Base-by-base conservation (phyloP, 2,113 vertebrate genomes). In the Gavialis gangeticus region DNA sequence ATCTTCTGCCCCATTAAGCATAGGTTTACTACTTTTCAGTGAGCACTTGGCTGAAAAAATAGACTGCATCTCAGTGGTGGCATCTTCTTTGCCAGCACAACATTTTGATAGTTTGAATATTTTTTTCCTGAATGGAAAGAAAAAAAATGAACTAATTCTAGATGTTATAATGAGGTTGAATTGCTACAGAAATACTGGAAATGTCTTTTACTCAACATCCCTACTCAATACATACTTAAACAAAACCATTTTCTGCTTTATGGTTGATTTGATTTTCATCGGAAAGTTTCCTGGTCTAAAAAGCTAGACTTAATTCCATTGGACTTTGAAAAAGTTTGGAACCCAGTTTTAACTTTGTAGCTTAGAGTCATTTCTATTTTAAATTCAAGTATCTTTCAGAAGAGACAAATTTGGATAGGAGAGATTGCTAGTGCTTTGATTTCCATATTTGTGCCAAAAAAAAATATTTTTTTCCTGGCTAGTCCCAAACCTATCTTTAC, bases 31-130 rank as follows among this genome's bases (percentile, higher is more conserved):
- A 89, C 73, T 82, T 95, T 85, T 89, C 82, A 60, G 55, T 79
- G 89, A 82, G 63, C 84, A 25, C 37, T 16, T 92, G 34, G 10
- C 77, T 82, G 86, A 86, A 94, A 96, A 92, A 55, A 80, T 18
- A 79, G 37, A 12, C 62, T 89, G 73, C 88, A 88, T 92, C 69
- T 85, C 82, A 90, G 30, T 75, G 92, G 73, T n/a, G 9, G 28
- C 59, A 83, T 56, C 75, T 81, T 81, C 27, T 82, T n/a, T 85
- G 79, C 34, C 63, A 90, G 0, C 63, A 19, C 22, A 71, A 2
- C n/a, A 79, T 54, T 10, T 28, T 8, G 18, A 25, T 27, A 60
- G 11, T 59, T 75, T 46, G 82, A 89, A 89, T 27, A 34, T 11
- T 87, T 55, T 3, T 73, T 27, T 84, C 84, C 71, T 89, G 57